Evolutionary conservation across 92 coral and sea anemone genomes (phyloP).

Genomic region (Actinostola sp.): DNA sequence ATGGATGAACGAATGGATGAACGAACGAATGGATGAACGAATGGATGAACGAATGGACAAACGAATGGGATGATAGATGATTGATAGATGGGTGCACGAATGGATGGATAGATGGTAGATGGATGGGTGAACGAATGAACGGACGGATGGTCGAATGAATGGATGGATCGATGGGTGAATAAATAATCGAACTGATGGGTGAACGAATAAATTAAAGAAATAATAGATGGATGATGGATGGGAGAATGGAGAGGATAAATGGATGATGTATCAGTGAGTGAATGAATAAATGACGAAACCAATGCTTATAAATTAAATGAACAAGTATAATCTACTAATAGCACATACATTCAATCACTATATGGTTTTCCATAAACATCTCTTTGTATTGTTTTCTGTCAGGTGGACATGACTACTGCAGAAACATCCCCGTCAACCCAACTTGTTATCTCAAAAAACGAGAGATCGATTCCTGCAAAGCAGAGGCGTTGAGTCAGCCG

Average conservation of each 20-base stretch:
- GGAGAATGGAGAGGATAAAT: background rate
- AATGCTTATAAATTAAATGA: too few relatives aligned
- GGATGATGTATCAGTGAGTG: too few relatives aligned
- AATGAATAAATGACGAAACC: too few relatives aligned
- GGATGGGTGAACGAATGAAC: too few relatives aligned
- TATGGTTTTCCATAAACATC: constrained; percentile 7
- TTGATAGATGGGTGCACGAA: background rate
- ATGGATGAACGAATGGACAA: too few relatives aligned
- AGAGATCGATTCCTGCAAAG: constrained; percentile 52
- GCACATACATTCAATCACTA: too few relatives aligned
- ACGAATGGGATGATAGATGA: background rate
- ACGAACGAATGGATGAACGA: too few relatives aligned
- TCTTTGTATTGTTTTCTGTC: constrained; percentile 13
- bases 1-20: too few relatives aligned
- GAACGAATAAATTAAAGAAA: background rate
- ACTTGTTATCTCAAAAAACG: constrained; percentile 37
- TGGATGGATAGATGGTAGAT: background rate
- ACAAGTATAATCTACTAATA: too few relatives aligned
- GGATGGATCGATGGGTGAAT: background rate
- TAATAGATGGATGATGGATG: background rate
- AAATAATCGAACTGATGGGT: too few relatives aligned
- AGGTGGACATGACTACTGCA: constrained; percentile 39
- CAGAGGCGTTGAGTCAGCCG: constrained; percentile 38
- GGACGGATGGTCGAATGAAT: too few relatives aligned
- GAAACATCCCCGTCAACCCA: constrained; percentile 38